A percentile compares a stretch with the other conserved stretches of the same genome.
Conservation (phyloP, 2,797 vertebrate genomes). For the Pterois miles region DNA sequence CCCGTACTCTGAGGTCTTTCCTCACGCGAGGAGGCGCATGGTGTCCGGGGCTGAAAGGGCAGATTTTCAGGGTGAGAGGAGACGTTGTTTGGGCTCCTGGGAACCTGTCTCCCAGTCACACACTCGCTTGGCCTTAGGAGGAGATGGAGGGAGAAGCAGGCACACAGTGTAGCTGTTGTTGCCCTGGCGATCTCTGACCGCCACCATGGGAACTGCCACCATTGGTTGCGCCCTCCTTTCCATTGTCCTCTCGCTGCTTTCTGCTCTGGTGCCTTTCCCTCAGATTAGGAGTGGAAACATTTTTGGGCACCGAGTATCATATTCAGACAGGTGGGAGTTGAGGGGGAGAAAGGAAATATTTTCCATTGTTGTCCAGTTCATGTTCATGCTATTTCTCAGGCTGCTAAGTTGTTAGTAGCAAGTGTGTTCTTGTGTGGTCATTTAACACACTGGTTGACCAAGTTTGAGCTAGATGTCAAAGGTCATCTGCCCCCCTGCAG, state of each 20-base stretch:
- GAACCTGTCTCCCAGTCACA: slow-evolving; percentile 46
- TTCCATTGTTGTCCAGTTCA: too few relatives aligned
- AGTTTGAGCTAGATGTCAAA: slow-evolving; percentile 34
- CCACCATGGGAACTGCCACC: slow-evolving; percentile 40
- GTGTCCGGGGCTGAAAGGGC: slow-evolving; percentile 45
- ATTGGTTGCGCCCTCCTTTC: slow-evolving; percentile 3
- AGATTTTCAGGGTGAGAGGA: slow-evolving; percentile 65
- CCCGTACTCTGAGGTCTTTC: background rate
- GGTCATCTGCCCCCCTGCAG: slow-evolving; percentile 11
- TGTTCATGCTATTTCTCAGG: slow-evolving; percentile 1
- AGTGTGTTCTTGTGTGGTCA: slow-evolving; percentile 38
- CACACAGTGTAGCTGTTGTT: slow-evolving; percentile 63
- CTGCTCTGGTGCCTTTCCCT: slow-evolving; percentile 20
- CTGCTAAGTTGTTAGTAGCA: background rate
- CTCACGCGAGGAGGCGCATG: background rate
- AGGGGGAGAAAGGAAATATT: background rate
- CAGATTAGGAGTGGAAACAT: slow-evolving; percentile 32
- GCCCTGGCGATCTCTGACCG: slow-evolving; percentile 28
- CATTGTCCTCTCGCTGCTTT: slow-evolving; percentile 9
- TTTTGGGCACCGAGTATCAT: slow-evolving; percentile 12
- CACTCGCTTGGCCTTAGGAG: slow-evolving; percentile 26
- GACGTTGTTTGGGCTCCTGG: slow-evolving; percentile 54
- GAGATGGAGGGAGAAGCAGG: slow-evolving; percentile 28
- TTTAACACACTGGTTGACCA: slow-evolving; percentile 36
- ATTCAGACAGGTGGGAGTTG: slow-evolving; percentile 4